Base-by-base conservation (phyloP, 1,140 invertebrate genomes). In the Orchesella cincta region DNA sequence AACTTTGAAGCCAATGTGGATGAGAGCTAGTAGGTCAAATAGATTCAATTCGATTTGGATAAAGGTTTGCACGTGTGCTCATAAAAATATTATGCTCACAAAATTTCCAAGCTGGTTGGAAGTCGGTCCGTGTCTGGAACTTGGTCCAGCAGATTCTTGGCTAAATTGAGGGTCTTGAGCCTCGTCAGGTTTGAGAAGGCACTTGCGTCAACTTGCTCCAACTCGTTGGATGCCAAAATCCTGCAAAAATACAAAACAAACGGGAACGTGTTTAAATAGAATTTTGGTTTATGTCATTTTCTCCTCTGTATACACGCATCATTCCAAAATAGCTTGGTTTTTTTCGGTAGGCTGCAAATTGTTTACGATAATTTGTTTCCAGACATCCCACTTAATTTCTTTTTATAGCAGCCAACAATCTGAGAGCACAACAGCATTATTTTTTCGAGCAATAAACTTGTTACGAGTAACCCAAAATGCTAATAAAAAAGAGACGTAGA, bases 161-260 rank as follows among this genome's bases (percentile, higher is more conserved):
- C 88, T 74, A 93, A 85, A 46, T 89, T 88, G 74, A 93, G 84
- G 83, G 90, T 90, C 80, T 88, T 87, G 78, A 93, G 85, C 81
- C 86, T 86, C 26, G 83, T 84, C 81, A 90, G 85, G 75, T 87
- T 85, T 52, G 84, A 82, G 76, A 93, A 90, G 52, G 86, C 86
- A 76, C 85, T 86, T 34, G 85, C 85, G 54, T 89, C 88, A 81
- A 92, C 80, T 62, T 86, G 86, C 79, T 85, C 85, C 75, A 93
- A 88, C 79, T 88, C 86, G 85, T 93, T 93, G 83, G 89, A 88
- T 79, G 90, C 90, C 82, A 93, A 84, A 83, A 92, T 90, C 84
- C 92, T 93, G 84, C 23, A 81, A 78, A 39, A 72, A 81, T 76
- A 74, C 73, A 74, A 75, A 39, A 81, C 78, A 36, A 74, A n/a